Evolutionary conservation across 2,888 invertebrate species (phyloP).

Genomic region (Stegophylla sp.): DNA sequence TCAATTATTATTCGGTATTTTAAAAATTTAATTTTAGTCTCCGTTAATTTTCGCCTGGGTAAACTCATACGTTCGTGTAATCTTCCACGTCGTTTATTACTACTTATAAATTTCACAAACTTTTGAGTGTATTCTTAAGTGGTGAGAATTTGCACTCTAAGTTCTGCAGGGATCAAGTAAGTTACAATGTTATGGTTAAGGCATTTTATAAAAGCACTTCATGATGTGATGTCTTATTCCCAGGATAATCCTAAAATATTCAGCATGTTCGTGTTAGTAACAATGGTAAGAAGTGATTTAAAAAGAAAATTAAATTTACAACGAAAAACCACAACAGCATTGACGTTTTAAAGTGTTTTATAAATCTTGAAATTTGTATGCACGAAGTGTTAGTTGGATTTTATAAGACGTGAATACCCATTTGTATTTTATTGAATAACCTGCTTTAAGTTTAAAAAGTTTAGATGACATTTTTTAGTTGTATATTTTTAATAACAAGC

Average conservation of each 20-base stretch:
- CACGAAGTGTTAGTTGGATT: neutral
- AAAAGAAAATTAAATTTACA: slow-evolving; percentile 33
- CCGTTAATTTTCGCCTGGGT: neutral
- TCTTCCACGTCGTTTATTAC: slow-evolving; percentile 27
- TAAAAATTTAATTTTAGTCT: neutral
- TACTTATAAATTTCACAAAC: slow-evolving; percentile 22
- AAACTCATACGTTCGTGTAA: slow-evolving; percentile 2
- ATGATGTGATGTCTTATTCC: slow-evolving; percentile 22
- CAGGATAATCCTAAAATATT: slow-evolving; percentile 45
- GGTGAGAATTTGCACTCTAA: slow-evolving; percentile 24
- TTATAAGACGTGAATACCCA: neutral
- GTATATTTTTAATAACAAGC: too few relatives aligned
- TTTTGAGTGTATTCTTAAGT: slow-evolving; percentile 29
- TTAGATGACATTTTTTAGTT: too few relatives aligned
- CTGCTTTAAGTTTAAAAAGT: too few relatives aligned
- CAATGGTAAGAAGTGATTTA: slow-evolving; percentile 29
- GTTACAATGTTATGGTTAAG: slow-evolving; percentile 46
- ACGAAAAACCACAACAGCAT: slow-evolving; percentile 9
- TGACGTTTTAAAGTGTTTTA: slow-evolving; percentile 7
- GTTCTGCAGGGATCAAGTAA: slow-evolving; percentile 28
- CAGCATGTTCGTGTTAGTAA: neutral
- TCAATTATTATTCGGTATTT: neutral
- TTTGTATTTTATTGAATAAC: too few relatives aligned
- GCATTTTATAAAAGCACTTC: slow-evolving; percentile 31
- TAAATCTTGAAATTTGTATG: neutral